These are phyloP conservation scores for Agrotis segetum DNA, from an alignment of 2,888 invertebrate species.

Conservation along the genomic window DNA sequence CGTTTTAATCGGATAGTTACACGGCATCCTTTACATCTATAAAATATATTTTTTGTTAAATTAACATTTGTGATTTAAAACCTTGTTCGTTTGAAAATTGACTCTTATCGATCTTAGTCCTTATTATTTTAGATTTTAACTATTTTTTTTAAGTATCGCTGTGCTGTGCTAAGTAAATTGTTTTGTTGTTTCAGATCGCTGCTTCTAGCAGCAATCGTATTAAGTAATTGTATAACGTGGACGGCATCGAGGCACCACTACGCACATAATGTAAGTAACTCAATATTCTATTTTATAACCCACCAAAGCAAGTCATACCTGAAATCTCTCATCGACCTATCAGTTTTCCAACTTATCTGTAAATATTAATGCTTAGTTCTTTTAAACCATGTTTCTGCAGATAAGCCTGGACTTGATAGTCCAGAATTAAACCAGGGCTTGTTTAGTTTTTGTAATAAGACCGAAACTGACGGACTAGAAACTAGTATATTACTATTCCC, in stretches of 20 bases:
- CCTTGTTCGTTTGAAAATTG: neutral
- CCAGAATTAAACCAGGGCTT: too few species aligned
- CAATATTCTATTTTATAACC: neutral
- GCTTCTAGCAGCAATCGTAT: slow-evolving; percentile 85
- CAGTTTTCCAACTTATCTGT: too few species aligned
- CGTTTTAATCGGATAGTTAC: slow-evolving; percentile 31
- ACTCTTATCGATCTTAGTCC: neutral
- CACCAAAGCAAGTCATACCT: neutral
- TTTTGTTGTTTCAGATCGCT: slow-evolving; percentile 84
- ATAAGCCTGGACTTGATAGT: too few species aligned
- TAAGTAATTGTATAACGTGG: slow-evolving; percentile 88
- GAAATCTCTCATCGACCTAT: neutral
- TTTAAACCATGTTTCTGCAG: too few species aligned
- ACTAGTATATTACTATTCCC: slow-evolving; percentile 16
- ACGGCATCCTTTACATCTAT: neutral
- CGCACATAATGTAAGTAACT: slow-evolving; percentile 85
- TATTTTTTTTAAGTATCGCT: neutral
- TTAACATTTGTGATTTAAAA: neutral
- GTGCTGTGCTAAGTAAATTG: neutral
- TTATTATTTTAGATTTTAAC: neutral
- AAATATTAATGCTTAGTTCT: too few species aligned
- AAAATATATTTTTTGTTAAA: neutral
- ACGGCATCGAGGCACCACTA: slow-evolving; percentile 85
- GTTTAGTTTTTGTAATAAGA: too few species aligned
- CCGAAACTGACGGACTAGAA: neutral